phyloP scores from a whole-genome alignment of 2,888 invertebrate genomes.

The Diloba caeruleocephala region DNA sequence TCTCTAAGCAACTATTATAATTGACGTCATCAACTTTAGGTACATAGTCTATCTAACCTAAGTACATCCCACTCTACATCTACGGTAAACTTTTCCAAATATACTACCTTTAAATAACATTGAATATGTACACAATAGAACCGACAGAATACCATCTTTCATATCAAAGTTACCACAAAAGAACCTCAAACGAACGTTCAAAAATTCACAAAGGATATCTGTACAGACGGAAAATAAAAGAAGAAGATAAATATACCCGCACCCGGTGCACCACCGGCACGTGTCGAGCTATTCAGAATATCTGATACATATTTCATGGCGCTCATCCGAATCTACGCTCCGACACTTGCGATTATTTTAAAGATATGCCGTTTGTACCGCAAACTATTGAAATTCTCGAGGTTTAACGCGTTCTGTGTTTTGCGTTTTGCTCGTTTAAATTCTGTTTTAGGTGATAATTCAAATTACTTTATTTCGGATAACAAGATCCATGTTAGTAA shows the following conservation, averaged over 20 bases:
- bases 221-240: conserved; percentile 14
- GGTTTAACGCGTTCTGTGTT: conserved; percentile 10
- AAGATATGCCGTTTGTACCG: conserved; percentile 52
- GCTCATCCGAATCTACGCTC: conserved; percentile 54
- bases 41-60: no score
- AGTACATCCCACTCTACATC: no score
- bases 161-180: conserved; percentile 18
- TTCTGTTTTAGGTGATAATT: neutral
- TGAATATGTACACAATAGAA: neutral
- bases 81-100: no score
- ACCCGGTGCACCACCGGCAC: conserved; percentile 13
- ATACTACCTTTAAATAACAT: neutral
- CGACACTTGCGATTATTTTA: conserved; percentile 59
- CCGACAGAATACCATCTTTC: conserved; percentile 5
- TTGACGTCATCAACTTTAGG: no score
- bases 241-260: conserved; percentile 4
- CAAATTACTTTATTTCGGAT: conserved; percentile 1
- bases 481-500: neutral
- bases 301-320: conserved; percentile 78
- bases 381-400: conserved; percentile 40
- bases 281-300: conserved; percentile 68
- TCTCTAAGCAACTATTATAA: no score
- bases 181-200: conserved; percentile 22
- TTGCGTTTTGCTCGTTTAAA: neutral
- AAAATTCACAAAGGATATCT: conserved; percentile 29